Percentiles rank a stretch among this genome's conserved stretches.
phyloP scores from a whole-genome alignment of 2,888 invertebrate genomes.

The Oscheius sp. region DNA sequence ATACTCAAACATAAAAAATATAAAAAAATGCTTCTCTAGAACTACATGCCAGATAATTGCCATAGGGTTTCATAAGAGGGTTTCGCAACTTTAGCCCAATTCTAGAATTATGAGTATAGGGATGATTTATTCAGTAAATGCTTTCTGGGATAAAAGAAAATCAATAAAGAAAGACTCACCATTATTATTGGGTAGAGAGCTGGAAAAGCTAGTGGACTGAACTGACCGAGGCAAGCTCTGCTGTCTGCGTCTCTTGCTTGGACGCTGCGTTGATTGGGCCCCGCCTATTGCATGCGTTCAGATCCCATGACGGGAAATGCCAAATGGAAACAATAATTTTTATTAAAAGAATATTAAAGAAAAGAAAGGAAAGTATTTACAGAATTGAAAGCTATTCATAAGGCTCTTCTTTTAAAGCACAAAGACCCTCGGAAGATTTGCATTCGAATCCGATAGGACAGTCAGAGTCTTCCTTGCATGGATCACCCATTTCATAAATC shows the following conservation, averaged over 20 bases:
- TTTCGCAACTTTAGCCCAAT: too few species aligned
- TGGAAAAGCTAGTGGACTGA: constrained; percentile 19
- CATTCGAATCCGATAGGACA: constrained; percentile 48
- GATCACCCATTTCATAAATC: constrained; percentile 47
- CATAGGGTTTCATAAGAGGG: too few species aligned
- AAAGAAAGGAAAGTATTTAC: neutral
- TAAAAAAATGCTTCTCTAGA: too few species aligned
- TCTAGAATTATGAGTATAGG: too few species aligned
- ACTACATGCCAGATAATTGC: too few species aligned
- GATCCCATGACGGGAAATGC: constrained; percentile 4
- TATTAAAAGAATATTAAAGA: neutral
- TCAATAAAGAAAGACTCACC: constrained; percentile 22
- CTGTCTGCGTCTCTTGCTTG: constrained; percentile 16
- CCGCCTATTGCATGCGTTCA: constrained; percentile 16
- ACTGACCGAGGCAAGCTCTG: constrained; percentile 26
- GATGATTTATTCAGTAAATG: too few species aligned
- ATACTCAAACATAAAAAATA: too few species aligned
- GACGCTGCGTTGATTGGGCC: constrained; percentile 23
- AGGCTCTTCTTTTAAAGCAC: constrained; percentile 22
- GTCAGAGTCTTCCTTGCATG: constrained; percentile 38
- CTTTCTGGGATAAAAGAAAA: neutral
- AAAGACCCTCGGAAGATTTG: constrained; percentile 12
- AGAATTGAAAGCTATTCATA: neutral
- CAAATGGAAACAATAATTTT: neutral
- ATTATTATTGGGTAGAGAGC: constrained; percentile 22